phyloP scores from a whole-genome alignment of 2,113 vertebrate genomes.

The Coregonus clupeaformis region DNA sequence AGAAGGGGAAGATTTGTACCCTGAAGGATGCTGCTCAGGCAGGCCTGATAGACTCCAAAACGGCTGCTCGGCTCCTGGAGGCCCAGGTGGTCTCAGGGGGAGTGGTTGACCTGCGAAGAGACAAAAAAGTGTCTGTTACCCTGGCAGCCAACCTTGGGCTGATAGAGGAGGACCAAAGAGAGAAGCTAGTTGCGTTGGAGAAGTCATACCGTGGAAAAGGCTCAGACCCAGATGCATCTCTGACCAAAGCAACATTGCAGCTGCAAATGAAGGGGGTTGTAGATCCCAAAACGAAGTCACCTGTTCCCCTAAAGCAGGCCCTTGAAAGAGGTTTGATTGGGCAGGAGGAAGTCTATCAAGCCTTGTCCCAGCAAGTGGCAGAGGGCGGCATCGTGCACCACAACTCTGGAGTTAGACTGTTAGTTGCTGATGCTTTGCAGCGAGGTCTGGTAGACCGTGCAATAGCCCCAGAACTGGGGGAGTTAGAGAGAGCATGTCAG shows the following conservation, averaged over 20 bases:
- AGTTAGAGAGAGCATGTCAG: constrained; percentile 75
- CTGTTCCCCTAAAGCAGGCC: constrained; percentile 76
- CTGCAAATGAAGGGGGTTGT: constrained; percentile 85
- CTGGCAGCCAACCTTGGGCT: constrained; percentile 88
- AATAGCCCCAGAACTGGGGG: constrained; percentile 71
- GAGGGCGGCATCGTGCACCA: constrained; percentile 91
- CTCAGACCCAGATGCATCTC: constrained; percentile 62
- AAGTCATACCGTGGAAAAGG: constrained; percentile 85
- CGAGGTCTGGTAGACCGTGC: constrained; percentile 76
- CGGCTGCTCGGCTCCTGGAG: constrained; percentile 82
- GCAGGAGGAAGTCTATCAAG: constrained; percentile 71
- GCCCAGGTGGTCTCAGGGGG: constrained; percentile 91
- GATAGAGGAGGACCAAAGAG: constrained; percentile 73
- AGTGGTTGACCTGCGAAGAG: constrained; percentile 84
- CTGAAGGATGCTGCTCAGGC: constrained; percentile 79
- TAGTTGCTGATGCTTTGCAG: constrained; percentile 76
- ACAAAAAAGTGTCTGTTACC: constrained; percentile 89
- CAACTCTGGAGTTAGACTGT: constrained; percentile 83
- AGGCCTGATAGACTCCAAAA: constrained; percentile 85
- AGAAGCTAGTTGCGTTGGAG: constrained; percentile 81
- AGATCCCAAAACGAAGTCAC: constrained; percentile 78
- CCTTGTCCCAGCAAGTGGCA: constrained; percentile 83
- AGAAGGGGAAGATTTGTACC: constrained; percentile 73
- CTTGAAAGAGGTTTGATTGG: constrained; percentile 77
- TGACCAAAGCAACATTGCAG: constrained; percentile 81